Conservation (phyloP, 2,888 invertebrate genomes). For the Agapostemon virescens region DNA sequence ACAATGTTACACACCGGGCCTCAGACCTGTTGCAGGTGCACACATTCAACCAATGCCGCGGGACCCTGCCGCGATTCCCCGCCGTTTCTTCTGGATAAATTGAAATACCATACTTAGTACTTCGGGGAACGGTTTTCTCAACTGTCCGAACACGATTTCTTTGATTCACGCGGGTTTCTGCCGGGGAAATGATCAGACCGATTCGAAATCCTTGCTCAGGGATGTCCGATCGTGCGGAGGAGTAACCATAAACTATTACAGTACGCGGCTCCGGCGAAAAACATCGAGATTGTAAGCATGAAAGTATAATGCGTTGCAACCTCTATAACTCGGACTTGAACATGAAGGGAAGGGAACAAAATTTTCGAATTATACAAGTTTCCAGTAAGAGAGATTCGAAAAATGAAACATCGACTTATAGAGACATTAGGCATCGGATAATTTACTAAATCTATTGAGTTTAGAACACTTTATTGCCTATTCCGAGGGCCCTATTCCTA, state of each 20-base stretch:
- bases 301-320: no score
- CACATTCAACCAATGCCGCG: background rate
- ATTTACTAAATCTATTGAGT: no score
- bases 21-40: conserved; percentile 55
- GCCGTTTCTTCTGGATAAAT: conserved; percentile 24
- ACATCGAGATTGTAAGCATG: no score
- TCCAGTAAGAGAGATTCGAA: no score
- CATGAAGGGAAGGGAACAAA: no score
- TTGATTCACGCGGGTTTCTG: conserved; percentile 5
- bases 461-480: no score
- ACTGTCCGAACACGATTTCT: conserved; percentile 10
- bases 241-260: background rate
- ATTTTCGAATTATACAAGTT: no score
- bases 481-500: no score
- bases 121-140: conserved; percentile 2
- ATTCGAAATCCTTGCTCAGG: background rate
- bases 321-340: no score
- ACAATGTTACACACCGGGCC: conserved; percentile 45
- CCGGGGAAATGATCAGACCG: background rate
- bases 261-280: background rate
- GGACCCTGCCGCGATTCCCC: conserved; percentile 27
- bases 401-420: no score
- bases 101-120: conserved; percentile 30
- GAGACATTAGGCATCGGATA: no score
- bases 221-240: background rate